Percentiles rank a stretch among this genome's conserved stretches.
phyloP scores from a whole-genome alignment of 2,888 invertebrate species.

The Xestia xanthographa region DNA sequence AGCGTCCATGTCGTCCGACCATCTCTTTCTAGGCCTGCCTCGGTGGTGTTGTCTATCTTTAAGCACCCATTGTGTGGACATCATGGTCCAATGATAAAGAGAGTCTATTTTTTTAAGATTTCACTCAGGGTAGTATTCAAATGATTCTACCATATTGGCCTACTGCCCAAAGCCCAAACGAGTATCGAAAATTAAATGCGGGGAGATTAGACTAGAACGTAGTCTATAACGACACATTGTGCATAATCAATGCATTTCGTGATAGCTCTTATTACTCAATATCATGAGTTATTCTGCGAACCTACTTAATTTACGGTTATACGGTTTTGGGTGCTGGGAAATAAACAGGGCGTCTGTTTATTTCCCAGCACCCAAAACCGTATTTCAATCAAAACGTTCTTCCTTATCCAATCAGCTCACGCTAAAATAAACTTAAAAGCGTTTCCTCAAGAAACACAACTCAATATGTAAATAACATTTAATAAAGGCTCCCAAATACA shows the following conservation, averaged over 20 bases:
- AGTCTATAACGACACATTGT: background rate
- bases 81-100: background rate
- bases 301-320: background rate
- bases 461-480: conserved; percentile 45
- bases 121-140: background rate
- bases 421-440: conserved; percentile 13
- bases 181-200: background rate
- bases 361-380: background rate
- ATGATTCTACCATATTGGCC: background rate
- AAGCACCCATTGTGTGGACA: background rate
- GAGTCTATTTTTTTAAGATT: background rate
- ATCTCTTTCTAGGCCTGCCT: background rate
- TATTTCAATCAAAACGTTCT: conserved; percentile 5
- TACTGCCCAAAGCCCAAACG: background rate
- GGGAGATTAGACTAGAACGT: background rate
- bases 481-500: conserved; percentile 20
- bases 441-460: conserved; percentile 16
- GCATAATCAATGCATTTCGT: background rate
- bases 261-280: background rate
- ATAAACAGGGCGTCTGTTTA: no score
- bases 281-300: no score
- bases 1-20: background rate
- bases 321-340: no score
- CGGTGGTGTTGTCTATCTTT: background rate
- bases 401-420: conserved; percentile 32